Evolutionary conservation across 2,113 vertebrate species (phyloP).

Genomic region (Anolis carolinensis): DNA sequence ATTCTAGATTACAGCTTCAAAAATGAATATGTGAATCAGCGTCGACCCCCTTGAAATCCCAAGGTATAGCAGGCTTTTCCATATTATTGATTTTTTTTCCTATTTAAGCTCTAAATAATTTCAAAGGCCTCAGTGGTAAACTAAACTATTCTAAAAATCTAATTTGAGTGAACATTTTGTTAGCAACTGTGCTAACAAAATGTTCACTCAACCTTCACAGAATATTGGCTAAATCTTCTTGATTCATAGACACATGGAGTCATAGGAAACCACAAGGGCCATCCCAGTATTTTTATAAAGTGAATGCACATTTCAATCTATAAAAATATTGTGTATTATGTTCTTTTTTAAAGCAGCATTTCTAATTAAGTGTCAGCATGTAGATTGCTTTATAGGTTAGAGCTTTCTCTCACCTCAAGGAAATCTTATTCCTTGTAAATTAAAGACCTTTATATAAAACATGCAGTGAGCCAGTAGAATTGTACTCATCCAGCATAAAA

Average conservation of each 20-base stretch:
- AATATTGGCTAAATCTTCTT: background rate
- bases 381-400: background rate
- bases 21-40: background rate
- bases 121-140: background rate
- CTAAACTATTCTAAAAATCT: conserved; percentile 15
- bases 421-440: background rate
- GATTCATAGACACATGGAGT: background rate
- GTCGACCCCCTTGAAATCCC: background rate
- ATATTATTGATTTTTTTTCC: background rate
- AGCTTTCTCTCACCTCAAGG: background rate
- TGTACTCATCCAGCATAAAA: too few species aligned
- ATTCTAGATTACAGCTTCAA: too few species aligned
- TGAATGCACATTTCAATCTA: background rate
- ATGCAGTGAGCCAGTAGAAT: background rate
- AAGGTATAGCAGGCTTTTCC: background rate
- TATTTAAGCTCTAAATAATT: conserved; percentile 5
- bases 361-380: background rate
- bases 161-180: conserved; percentile 13
- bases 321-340: background rate
- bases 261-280: too few species aligned
- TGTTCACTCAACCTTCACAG: background rate
- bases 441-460: background rate
- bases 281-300: background rate
- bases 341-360: background rate
- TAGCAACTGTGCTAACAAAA: background rate